These are phyloP conservation scores for Sisor rabdophorus DNA, from an alignment of 2,113 vertebrate genomes.

Conservation along the genomic window DNA sequence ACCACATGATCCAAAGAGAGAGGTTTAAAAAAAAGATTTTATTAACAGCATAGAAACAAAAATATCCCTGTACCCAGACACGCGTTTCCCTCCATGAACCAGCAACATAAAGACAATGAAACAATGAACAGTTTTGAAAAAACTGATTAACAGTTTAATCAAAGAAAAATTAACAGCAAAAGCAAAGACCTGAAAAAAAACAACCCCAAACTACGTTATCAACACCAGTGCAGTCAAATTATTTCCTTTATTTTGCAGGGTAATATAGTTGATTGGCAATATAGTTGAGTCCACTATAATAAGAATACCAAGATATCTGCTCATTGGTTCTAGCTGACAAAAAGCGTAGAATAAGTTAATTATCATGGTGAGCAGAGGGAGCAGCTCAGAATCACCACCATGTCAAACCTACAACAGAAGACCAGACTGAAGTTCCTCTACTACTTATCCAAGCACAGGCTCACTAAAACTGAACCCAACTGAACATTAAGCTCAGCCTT, in stretches of 20 bases:
- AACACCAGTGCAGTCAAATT: constrained; percentile 41
- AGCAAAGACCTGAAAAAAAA: background rate
- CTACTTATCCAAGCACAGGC: too few relatives aligned
- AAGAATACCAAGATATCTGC: background rate
- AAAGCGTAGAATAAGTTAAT: background rate
- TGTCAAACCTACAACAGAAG: background rate
- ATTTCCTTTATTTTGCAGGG: constrained; percentile 19
- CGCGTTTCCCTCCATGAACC: constrained; percentile 23
- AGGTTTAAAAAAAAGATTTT: constrained; percentile 56
- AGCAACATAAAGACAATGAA: constrained; percentile 11
- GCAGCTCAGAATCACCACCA: background rate
- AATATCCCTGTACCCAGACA: constrained; percentile 47
- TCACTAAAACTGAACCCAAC: too few relatives aligned
- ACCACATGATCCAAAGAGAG: background rate
- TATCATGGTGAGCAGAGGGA: background rate
- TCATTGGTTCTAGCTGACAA: background rate
- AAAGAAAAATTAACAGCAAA: constrained; percentile 16
- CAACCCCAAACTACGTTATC: background rate
- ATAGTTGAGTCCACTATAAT: background rate
- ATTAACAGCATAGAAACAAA: constrained; percentile 69
- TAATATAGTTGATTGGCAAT: background rate
- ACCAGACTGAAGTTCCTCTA: background rate
- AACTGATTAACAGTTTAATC: too few relatives aligned
- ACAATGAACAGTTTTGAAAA: constrained; percentile 24
- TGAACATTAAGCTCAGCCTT: too few relatives aligned